A percentile compares a stretch with the other conserved stretches of the same genome.
Evolutionary conservation across 2,888 invertebrate species (phyloP).

Genomic region (Leucozona laternaria): DNA sequence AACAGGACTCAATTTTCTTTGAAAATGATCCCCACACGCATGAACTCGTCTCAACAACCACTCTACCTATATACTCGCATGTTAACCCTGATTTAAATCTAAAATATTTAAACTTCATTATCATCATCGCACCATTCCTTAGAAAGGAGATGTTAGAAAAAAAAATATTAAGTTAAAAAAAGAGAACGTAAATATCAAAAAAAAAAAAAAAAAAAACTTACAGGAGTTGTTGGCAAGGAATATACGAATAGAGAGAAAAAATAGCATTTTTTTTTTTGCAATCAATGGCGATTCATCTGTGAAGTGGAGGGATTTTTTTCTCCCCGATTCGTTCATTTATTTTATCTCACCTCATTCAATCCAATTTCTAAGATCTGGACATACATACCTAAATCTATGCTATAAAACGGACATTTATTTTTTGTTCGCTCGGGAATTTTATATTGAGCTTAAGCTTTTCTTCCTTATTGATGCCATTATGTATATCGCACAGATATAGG

Average conservation of each 20-base stretch:
- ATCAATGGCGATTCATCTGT: conserved; percentile 60
- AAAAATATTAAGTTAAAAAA: neutral
- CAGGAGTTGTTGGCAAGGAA: neutral
- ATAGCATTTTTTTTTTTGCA: conserved; percentile 20
- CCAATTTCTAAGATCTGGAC: conserved; percentile 49
- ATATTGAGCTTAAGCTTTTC: conserved; percentile 23
- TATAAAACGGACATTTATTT: conserved; percentile 22
- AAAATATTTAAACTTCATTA: conserved; percentile 2
- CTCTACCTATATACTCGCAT: neutral
- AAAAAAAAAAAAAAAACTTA: neutral
- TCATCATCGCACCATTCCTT: neutral
- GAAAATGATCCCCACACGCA: neutral
- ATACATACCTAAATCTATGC: conserved; percentile 23
- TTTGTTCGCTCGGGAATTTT: conserved; percentile 8
- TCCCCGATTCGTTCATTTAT: conserved; percentile 46
- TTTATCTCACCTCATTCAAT: conserved; percentile 61
- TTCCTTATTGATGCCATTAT: conserved; percentile 26
- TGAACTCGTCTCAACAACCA: neutral
- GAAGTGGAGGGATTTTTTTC: conserved; percentile 40
- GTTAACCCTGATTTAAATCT: neutral
- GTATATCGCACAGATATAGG: neutral
- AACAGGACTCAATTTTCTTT: neutral
- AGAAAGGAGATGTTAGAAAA: neutral
- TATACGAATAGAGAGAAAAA: neutral
- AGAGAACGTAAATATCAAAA: neutral